Percentiles rank a stretch among this genome's conserved stretches.
Conservation (phyloP, 2,113 vertebrate genomes). For the Jaculus jaculus region DNA sequence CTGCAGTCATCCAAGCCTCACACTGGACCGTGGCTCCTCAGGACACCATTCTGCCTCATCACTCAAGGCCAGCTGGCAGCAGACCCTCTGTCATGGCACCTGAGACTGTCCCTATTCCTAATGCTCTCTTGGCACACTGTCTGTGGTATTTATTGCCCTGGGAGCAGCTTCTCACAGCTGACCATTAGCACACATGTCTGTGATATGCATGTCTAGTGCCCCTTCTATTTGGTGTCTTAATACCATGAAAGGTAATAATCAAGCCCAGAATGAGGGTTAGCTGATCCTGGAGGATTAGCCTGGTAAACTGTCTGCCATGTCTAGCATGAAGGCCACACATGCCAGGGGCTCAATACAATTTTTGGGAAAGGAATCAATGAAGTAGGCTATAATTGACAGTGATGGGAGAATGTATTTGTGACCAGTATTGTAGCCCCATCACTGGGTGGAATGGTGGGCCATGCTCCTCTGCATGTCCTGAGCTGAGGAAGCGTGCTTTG, state of each 20-base stretch:
- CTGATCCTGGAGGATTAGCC: not conserved
- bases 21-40: not conserved
- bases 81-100: too few relatives aligned
- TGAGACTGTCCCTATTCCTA: too few relatives aligned
- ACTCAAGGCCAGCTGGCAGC: not conserved
- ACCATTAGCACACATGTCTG: not conserved
- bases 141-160: not conserved
- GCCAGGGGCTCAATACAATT: not conserved
- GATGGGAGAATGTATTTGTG: not conserved
- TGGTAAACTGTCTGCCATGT: not conserved
- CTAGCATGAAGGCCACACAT: not conserved
- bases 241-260: not conserved
- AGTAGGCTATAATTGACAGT: not conserved
- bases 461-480: not conserved
- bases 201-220: not conserved
- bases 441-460: too few relatives aligned
- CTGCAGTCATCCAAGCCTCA: not conserved
- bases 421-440: not conserved
- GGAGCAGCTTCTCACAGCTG: not conserved
- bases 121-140: not conserved
- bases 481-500: not conserved
- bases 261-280: not conserved
- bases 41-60: not conserved
- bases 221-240: not conserved
- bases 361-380: not conserved